Evolutionary conservation across 2,888 invertebrate species (phyloP).

Genomic region (Allolobophora icterica): DNA sequence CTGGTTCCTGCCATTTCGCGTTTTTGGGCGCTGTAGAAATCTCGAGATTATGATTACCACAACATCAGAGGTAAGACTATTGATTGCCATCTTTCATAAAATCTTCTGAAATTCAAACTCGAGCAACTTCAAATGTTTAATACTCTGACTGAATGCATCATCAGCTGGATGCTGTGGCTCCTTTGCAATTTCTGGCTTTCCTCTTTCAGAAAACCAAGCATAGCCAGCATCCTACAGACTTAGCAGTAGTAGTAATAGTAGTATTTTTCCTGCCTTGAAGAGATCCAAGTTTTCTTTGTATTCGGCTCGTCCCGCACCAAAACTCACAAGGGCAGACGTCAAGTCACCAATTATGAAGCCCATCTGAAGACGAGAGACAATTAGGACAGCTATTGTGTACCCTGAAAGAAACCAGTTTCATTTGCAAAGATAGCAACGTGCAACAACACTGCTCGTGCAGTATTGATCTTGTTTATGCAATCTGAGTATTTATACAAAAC

Average conservation of each 20-base stretch:
- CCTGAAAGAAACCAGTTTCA: neutral
- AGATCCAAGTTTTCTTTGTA: neutral
- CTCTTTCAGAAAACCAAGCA: neutral
- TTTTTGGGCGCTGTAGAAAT: too few relatives aligned
- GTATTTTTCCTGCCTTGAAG: neutral
- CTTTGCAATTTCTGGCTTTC: neutral
- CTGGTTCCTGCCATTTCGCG: too few relatives aligned
- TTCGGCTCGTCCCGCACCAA: neutral
- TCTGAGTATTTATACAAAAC: too few relatives aligned
- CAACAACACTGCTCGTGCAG: too few relatives aligned
- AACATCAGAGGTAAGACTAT: too few relatives aligned
- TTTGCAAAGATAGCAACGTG: neutral
- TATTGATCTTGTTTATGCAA: too few relatives aligned
- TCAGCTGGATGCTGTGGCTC: neutral
- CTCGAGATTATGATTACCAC: too few relatives aligned
- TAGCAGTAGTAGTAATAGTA: too few relatives aligned
- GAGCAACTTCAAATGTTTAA: neutral
- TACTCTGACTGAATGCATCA: neutral
- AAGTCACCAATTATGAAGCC: slow-evolving; percentile 25
- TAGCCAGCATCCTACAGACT: neutral
- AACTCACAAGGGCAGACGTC: neutral
- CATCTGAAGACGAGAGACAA: neutral
- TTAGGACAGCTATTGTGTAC: neutral
- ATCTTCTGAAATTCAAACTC: neutral
- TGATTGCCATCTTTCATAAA: neutral